Base-by-base conservation (phyloP, 2,113 vertebrate species). In the Phasianus colchicus region DNA sequence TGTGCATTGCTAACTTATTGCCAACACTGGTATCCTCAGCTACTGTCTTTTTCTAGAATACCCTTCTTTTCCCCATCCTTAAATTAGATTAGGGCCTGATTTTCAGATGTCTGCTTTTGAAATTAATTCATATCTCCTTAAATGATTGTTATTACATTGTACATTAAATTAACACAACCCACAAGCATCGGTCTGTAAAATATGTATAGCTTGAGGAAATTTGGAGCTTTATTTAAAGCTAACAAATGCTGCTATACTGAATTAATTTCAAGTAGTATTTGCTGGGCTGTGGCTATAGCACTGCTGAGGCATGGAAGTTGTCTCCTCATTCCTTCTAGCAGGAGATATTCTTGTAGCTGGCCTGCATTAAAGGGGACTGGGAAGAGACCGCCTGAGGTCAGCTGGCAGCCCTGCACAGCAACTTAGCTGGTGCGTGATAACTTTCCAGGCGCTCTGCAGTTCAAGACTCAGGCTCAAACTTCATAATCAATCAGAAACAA, bases 191-290 rank as follows among this genome's bases (percentile, higher is more conserved):
- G 25, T 60, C 58, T 42, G 61, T 86, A 74, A 83, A 90, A 76
- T 0, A 50, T 30, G 16, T 50, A 5, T 63, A 54, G 7, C 67
- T n/a, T 54, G 36, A 72, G 55, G 67, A 19, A 63, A 27, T 52
- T 38, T 57, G 65, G 25, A 57, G 24, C 3, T 2, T 74, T 54
- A 55, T 52, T 89, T 54, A 34, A 79, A 90, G 69, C 40, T 75
- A 71, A 47, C 11, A 40, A 38, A 29, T 11, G 54, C 42, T 84
- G 20, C 29, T n/a, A 2, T 20, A 16, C 0, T 1, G 18, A 34
- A 29, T 57, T 47, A 2, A 34, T 76, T 20, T n/a, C 2, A 63
- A 61, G 36, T 11, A 32, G 50, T 38, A 14, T 38, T 86, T 45
- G 67, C 54, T 69, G 29, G 54, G 45, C 65, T 83, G n/a, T 50